phyloP scores from a whole-genome alignment of 2,113 vertebrate genomes.

The Menura novaehollandiae region DNA sequence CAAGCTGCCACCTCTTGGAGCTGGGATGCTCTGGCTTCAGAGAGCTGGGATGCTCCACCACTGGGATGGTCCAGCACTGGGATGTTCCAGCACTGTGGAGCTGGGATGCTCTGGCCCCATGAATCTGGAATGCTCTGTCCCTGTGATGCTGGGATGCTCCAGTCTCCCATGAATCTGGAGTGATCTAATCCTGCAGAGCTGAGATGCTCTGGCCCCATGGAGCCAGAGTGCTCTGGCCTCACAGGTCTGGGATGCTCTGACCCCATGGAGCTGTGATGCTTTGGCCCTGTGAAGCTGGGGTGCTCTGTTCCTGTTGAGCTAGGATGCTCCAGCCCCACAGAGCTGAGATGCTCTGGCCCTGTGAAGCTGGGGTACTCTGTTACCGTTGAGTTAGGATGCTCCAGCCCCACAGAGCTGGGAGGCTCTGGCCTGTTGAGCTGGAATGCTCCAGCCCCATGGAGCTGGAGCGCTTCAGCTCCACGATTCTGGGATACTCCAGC shows the following conservation, averaged over 20 bases:
- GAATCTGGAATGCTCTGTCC: not conserved
- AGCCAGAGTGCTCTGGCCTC: not conserved
- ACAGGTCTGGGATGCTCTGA: not conserved
- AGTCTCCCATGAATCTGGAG: not conserved
- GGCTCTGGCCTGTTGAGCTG: not conserved
- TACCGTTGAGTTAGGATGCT: not conserved
- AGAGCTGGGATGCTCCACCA: not conserved
- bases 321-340: not conserved
- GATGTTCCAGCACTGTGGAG: not conserved
- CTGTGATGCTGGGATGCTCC: not conserved
- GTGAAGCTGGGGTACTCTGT: not conserved
- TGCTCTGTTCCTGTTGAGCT: not conserved
- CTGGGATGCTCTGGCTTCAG: not conserved
- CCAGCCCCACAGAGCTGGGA: not conserved
- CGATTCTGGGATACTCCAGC: not conserved
- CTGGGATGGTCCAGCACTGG: not conserved
- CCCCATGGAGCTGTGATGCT: not conserved
- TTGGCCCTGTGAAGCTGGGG: accelerated
- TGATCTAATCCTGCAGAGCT: not conserved
- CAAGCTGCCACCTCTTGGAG: accelerated
- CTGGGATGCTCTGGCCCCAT: not conserved
- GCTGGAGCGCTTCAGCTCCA: too few species aligned
- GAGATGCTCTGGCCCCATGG: not conserved
- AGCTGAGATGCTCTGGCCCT: not conserved
- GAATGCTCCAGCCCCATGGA: not conserved